Percentiles rank a stretch among this genome's conserved stretches.
These are phyloP conservation scores for Sebastes wilsoni DNA, from an alignment of 2,797 vertebrate genomes.

Conservation along the genomic window DNA sequence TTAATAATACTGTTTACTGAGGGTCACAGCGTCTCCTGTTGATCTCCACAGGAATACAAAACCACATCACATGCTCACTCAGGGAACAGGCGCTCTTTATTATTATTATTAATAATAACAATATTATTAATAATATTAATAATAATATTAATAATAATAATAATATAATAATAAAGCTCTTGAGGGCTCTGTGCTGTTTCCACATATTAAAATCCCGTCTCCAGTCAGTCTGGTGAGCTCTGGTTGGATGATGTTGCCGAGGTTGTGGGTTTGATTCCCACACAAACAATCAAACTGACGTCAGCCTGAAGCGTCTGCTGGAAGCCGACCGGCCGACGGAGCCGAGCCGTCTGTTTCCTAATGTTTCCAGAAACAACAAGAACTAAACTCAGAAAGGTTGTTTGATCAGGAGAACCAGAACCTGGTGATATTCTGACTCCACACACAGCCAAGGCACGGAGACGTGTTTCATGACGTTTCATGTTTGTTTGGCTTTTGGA, in stretches of 20 bases:
- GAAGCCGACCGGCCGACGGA: too few relatives aligned
- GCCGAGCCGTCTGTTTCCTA: too few relatives aligned
- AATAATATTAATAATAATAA: neutral
- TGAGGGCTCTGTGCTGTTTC: neutral
- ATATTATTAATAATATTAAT: neutral
- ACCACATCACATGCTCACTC: conserved; percentile 18
- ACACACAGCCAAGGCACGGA: conserved; percentile 31
- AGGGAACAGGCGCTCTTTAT: conserved; percentile 1
- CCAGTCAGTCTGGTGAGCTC: neutral
- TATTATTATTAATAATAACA: neutral
- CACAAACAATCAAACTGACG: neutral
- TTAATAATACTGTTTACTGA: neutral
- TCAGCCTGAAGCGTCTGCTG: too few relatives aligned
- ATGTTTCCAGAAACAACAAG: neutral
- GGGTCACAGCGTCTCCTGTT: conserved; percentile 5
- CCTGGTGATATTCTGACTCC: neutral
- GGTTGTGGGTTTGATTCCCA: neutral
- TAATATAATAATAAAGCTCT: neutral
- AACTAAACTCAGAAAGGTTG: too few relatives aligned
- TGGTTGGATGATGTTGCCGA: neutral
- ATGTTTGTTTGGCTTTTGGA: neutral
- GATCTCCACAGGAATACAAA: conserved; percentile 42
- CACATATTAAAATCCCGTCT: too few relatives aligned
- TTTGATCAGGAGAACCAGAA: neutral
- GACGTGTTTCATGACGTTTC: too few relatives aligned